phyloP scores from a whole-genome alignment of 2,113 vertebrate species.

The Gopherus flavomarginatus region DNA sequence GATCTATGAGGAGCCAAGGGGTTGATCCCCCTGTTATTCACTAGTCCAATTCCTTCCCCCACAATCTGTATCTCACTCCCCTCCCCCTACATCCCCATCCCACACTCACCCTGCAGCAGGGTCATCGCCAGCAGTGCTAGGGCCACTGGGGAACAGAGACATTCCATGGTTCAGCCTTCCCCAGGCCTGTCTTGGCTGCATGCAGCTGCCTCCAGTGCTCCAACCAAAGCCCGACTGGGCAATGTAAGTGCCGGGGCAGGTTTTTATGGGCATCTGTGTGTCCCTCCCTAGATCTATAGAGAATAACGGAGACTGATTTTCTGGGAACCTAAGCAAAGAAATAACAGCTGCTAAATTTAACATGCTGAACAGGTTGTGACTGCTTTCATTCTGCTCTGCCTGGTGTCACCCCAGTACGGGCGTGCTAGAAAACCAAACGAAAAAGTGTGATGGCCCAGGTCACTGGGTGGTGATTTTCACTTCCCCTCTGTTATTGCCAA shows the following conservation, averaged over 20 bases:
- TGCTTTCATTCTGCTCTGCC: background rate
- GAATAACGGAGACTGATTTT: background rate
- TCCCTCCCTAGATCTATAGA: background rate
- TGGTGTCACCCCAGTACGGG: background rate
- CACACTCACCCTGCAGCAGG: background rate
- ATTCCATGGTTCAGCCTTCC: background rate
- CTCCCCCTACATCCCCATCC: background rate
- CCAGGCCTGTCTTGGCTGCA: background rate
- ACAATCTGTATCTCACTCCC: too few relatives aligned
- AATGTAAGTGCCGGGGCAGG: background rate
- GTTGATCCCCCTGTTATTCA: too few relatives aligned
- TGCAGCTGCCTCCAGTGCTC: background rate
- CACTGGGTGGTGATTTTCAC: background rate
- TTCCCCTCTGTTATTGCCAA: background rate
- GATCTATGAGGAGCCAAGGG: background rate
- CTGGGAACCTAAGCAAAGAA: background rate
- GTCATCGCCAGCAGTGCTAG: background rate
- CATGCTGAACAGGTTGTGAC: background rate
- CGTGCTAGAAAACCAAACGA: background rate
- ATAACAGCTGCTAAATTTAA: background rate
- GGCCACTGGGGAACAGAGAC: background rate
- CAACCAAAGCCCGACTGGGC: background rate
- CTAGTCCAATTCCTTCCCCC: too few relatives aligned
- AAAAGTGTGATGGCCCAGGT: background rate
- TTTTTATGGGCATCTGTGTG: background rate